Base-by-base conservation (phyloP, 2,113 vertebrate genomes). In the Hemibates koningsi region DNA sequence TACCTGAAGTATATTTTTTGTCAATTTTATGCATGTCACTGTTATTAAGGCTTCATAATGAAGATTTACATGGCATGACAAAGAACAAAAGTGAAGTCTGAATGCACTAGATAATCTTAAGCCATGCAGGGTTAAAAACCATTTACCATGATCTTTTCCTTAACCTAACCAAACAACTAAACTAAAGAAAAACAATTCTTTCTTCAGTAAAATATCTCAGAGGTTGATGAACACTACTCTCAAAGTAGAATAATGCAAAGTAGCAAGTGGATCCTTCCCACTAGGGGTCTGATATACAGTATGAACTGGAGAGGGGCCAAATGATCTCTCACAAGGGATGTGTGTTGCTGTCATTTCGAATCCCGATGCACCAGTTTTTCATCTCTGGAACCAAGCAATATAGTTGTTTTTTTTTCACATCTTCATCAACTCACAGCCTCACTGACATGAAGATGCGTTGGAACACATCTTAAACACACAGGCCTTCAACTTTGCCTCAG, bases 221-320 rank as follows among this genome's bases (percentile, higher is more conserved):
- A 81, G 54, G 32, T 53, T 73, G 76, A 56, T 63, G 57, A 87
- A 82, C 81, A 80, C 14, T 38, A 83, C 86, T 80, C 63, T 86
- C 83, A 68, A 86, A 89, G 80, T 79, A 76, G 59, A 80, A 86
- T 56, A 61, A 82, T 79, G 81, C 76, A 87, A 32, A 81, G 52
- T 59, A 91, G 82, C 68, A 89, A 87, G 89, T 90, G 79, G 80
- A 83, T 29, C 68, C 76, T 83, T 29, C 79, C 56, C 76, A 87
- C 56, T 88, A 83, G 82, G 78, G 57, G 29, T 78, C 79, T 89
- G 54, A 86, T 85, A 84, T 61, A 38, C 61, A 66, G 61, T 38
- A 88, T 79, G 85, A 92, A 91, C 56, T 86, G 59, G 86, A 89
- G 41, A 50, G 71, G 32, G 56, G 90, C 84, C 88, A 95, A 94